These are phyloP conservation scores for Bombus superbus DNA, from an alignment of 1,140 invertebrate species.

Conservation along the genomic window DNA sequence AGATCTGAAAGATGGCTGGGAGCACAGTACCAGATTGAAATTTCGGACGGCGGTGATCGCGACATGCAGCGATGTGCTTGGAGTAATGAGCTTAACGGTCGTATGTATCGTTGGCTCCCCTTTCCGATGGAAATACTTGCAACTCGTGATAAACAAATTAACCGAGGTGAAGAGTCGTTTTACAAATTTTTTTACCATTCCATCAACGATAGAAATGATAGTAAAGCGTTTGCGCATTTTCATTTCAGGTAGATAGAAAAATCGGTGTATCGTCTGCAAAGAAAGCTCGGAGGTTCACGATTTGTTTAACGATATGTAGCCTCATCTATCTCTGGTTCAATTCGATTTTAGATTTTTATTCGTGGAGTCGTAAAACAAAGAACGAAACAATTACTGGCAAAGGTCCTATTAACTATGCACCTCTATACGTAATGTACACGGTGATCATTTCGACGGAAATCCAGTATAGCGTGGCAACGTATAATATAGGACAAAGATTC, in stretches of 20 bases:
- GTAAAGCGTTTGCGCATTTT: neutral
- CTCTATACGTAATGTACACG: conserved; percentile 78
- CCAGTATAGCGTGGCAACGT: conserved; percentile 75
- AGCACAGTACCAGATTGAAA: conserved; percentile 78
- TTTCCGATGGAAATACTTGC: conserved; percentile 73
- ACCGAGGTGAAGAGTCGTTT: conserved; percentile 66
- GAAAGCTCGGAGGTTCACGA: conserved; percentile 68
- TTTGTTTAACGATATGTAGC: conserved; percentile 51
- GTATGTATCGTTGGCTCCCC: conserved; percentile 70
- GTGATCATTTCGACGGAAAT: conserved; percentile 76
- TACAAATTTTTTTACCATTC: neutral
- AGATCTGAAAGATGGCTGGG: conserved; percentile 78
- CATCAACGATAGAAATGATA: neutral
- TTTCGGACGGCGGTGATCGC: conserved; percentile 75
- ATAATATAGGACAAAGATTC: conserved; percentile 77
- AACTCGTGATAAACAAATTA: conserved; percentile 71
- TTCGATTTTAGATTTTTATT: conserved; percentile 71
- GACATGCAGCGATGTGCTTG: conserved; percentile 76
- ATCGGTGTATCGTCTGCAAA: conserved; percentile 65
- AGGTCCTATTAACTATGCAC: conserved; percentile 78
- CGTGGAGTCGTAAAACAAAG: conserved; percentile 70
- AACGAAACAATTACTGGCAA: conserved; percentile 70
- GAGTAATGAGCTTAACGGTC: conserved; percentile 69
- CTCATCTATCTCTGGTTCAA: conserved; percentile 66
- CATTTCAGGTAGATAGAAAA: conserved; percentile 73